A percentile compares a stretch with the other conserved stretches of the same genome.
Evolutionary conservation across 2,888 invertebrate genomes (phyloP).

Genomic region (Chaitophorus viminalis): DNA sequence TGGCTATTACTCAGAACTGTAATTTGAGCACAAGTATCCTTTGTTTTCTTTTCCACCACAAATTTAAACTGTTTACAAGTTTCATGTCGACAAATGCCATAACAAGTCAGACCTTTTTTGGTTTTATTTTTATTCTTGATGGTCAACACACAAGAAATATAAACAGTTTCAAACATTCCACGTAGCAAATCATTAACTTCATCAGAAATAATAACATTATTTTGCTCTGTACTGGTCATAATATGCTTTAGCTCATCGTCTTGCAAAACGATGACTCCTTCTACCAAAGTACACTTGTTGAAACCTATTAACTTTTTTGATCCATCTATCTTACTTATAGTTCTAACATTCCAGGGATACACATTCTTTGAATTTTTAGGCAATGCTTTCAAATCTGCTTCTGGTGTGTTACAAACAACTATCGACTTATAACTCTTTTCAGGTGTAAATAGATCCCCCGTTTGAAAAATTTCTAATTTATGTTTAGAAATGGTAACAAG

Average conservation of each 20-base stretch:
- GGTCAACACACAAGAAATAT: neutral
- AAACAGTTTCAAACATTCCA: slow-evolving; percentile 20
- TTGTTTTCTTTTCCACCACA: neutral
- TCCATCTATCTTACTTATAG: too few relatives aligned
- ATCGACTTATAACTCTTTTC: neutral
- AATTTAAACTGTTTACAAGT: neutral
- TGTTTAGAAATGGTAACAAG: neutral
- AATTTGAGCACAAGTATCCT: too few relatives aligned
- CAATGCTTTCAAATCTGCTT: slow-evolving; percentile 1
- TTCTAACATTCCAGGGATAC: neutral
- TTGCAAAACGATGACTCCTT: neutral
- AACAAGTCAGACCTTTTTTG: neutral
- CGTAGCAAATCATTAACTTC: slow-evolving; percentile 5
- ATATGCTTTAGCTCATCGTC: neutral
- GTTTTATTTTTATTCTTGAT: too few relatives aligned
- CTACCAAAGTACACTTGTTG: slow-evolving; percentile 10
- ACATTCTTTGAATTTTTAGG: neutral
- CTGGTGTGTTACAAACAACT: neutral
- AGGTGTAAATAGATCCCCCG: neutral
- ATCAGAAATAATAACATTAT: neutral
- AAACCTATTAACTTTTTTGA: neutral
- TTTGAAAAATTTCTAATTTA: neutral
- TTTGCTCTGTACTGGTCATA: neutral
- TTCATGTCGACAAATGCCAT: slow-evolving; percentile 18
- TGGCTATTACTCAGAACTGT: neutral